Evolutionary conservation across 2,113 vertebrate genomes (phyloP).

Genomic region (Percopsis transmontana): DNA sequence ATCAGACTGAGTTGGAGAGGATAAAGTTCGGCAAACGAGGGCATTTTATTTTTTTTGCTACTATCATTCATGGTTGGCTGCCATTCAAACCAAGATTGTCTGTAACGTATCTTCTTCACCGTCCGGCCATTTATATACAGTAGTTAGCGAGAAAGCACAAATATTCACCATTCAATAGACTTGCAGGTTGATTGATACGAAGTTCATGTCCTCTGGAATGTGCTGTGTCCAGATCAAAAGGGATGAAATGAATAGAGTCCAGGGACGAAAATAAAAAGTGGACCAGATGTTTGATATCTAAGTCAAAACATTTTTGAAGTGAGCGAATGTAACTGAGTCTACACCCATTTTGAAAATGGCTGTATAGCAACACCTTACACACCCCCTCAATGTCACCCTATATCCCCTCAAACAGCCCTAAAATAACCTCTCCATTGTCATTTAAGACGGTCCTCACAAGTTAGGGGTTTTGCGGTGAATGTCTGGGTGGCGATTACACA

Average conservation of each 20-base stretch:
- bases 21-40: constrained; percentile 52
- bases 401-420: constrained; percentile 11
- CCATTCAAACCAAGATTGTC: constrained; percentile 6
- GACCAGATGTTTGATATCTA: not conserved
- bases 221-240: not conserved
- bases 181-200: not conserved
- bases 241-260: not conserved
- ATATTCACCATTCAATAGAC: not conserved
- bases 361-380: not conserved
- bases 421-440: constrained; percentile 10
- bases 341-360: not conserved
- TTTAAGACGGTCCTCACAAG: not conserved
- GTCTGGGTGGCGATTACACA: too few relatives aligned
- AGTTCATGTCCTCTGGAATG: not conserved
- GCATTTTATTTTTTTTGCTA: constrained; percentile 1
- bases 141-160: constrained; percentile 1
- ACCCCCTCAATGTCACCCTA: constrained; percentile 11
- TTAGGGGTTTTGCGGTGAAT: too few relatives aligned
- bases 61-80: constrained; percentile 13
- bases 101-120: constrained; percentile 14
- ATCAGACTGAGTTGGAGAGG: constrained; percentile 52
- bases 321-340: not conserved
- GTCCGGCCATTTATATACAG: not conserved
- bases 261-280: not conserved
- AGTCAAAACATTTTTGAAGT: constrained; percentile 5